Base-by-base conservation (phyloP, 2,888 invertebrate genomes). In the Lapara coniferarum region DNA sequence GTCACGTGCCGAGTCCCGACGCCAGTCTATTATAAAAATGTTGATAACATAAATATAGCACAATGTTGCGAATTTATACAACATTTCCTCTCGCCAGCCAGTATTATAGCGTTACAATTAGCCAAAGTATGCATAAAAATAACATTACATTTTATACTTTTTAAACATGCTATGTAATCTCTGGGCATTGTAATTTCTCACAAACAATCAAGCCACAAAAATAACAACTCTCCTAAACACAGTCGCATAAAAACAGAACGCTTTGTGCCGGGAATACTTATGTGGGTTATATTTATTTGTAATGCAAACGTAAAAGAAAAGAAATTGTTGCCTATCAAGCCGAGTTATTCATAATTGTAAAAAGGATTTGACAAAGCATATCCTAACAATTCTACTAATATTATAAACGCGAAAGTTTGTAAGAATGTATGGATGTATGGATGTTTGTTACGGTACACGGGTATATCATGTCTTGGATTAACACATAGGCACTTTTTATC, bases 1-100 rank as follows among this genome's bases (percentile, higher is more conserved):
- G 83, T 85, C 87, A 86, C 85, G 87, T 84, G 72, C 46, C 58
- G 68, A 55, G 70, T 73, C 71, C 71, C 73, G 71, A 74, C 71
- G 71, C 73, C 72, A 73, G 73, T 72, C 75, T 73, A 76, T 75
- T 78, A 75, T 73, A 75, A 76, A 76, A 70, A 73, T 70, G 57
- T 71, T 73, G 59, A 44, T 46, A 52, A 63, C 46, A 63, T 63
- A 63, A 63, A 63, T 63, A 44, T 46, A 59, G 10, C n/a, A 16
- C n/a, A 58, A 3, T 44, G 7, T 46, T n/a, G 13, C 30, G 7
- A 30, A 14, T 14, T 59, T 37, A n/a, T n/a, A n/a, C 44, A 46
- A 46, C 16, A 46, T 46, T 59, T 13, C 46, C 8, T 10, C 19
- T 46, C 16, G 12, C 25, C 16, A 12, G 4, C 14, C 13, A 49